phyloP scores from a whole-genome alignment of 2,113 vertebrate species.

The Piprites chloris region DNA sequence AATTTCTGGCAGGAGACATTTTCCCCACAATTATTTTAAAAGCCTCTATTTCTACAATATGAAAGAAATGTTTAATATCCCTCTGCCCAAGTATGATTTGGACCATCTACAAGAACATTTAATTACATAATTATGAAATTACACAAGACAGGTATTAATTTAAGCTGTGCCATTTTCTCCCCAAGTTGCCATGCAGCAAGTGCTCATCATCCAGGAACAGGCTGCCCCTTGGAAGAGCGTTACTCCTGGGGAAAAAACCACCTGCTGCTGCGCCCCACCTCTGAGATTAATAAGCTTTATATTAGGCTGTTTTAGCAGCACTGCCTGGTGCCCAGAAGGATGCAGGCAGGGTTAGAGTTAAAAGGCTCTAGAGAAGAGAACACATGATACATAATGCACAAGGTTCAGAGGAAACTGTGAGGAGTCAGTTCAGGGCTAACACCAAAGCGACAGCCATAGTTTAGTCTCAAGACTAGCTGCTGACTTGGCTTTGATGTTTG shows the following conservation, averaged over 20 bases:
- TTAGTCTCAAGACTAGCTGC: background rate
- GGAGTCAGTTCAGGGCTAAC: background rate
- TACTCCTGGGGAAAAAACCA: background rate
- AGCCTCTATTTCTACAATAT: background rate
- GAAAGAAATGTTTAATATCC: background rate
- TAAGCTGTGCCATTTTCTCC: background rate
- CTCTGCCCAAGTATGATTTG: background rate
- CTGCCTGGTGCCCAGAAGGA: background rate
- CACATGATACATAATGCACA: background rate
- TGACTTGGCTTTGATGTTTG: background rate
- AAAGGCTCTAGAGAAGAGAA: background rate
- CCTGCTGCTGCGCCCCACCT: background rate
- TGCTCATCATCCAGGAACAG: background rate
- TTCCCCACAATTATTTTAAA: background rate
- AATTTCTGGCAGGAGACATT: background rate
- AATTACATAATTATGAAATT: background rate
- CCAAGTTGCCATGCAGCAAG: background rate
- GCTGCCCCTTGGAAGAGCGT: background rate
- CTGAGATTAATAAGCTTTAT: background rate
- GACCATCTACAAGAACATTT: background rate
- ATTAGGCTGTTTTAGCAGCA: background rate
- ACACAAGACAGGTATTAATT: background rate
- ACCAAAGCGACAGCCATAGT: background rate
- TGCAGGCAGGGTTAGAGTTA: background rate
- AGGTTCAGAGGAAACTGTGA: background rate